These are phyloP conservation scores for Catocala nupta DNA, from an alignment of 2,888 invertebrate genomes.

Conservation along the genomic window DNA sequence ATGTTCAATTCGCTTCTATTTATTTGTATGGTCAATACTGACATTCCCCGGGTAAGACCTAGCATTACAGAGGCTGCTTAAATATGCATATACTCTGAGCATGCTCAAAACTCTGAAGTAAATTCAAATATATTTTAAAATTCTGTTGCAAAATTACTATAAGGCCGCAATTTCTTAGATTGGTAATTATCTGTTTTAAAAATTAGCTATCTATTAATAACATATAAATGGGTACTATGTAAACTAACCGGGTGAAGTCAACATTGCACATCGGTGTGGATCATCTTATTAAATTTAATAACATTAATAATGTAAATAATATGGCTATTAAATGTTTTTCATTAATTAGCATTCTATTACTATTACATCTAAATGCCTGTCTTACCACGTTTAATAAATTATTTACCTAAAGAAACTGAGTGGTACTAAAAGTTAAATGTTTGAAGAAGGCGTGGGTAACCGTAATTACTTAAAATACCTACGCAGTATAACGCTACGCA, in stretches of 20 bases:
- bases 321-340: conserved; percentile 71
- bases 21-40: conserved; percentile 22
- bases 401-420: conserved; percentile 36
- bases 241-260: conserved; percentile 27
- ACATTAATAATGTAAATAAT: conserved; percentile 66
- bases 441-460: too few species aligned
- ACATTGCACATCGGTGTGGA: conserved; percentile 27
- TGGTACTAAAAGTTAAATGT: conserved; percentile 12
- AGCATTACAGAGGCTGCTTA: too few species aligned
- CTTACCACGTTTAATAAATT: conserved; percentile 37
- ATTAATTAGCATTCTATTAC: conserved; percentile 45
- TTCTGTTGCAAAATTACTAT: too few species aligned
- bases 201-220: too few species aligned
- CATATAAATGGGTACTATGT: not conserved
- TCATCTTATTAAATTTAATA: conserved; percentile 30
- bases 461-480: too few species aligned
- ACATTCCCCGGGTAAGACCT: conserved; percentile 22
- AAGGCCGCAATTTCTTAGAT: too few species aligned
- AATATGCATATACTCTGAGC: too few species aligned
- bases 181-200: too few species aligned
- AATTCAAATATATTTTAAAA: too few species aligned
- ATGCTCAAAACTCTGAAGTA: too few species aligned
- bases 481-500: too few species aligned
- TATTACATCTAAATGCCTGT: conserved; percentile 40
- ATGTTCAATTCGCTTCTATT: conserved; percentile 39